Evolutionary conservation across 2,888 invertebrate species (phyloP).

Genomic region (Perdita meconis): DNA sequence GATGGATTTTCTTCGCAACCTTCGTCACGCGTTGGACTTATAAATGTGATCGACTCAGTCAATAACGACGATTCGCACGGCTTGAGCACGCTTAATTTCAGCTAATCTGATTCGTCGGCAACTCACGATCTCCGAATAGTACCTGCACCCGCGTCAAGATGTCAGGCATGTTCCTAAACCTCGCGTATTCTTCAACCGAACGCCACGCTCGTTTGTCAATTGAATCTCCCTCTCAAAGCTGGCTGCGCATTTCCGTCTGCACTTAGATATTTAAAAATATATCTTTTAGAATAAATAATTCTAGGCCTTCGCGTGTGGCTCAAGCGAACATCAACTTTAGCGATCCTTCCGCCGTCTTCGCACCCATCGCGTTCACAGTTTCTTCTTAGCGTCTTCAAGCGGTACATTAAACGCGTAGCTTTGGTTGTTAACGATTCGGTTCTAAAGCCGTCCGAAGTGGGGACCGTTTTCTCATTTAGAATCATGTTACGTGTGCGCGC

Average conservation of each 20-base stretch:
- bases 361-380: conserved; percentile 11
- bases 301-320: conserved; percentile 48
- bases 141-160: not conserved
- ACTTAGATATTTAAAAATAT: conserved; percentile 51
- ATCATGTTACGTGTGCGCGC: not conserved
- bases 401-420: conserved; percentile 1
- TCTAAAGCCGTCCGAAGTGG: not conserved
- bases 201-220: conserved; percentile 3
- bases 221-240: conserved; percentile 11
- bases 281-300: conserved; percentile 52
- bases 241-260: conserved; percentile 14
- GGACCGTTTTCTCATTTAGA: conserved; percentile 15
- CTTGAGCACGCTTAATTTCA: too few species aligned
- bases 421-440: not conserved
- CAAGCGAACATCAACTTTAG: conserved; percentile 36
- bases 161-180: conserved; percentile 4
- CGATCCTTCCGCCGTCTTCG: conserved; percentile 17
- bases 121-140: too few species aligned
- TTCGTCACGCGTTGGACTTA: too few species aligned
- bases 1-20: too few species aligned
- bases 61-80: too few species aligned
- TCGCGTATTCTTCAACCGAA: conserved; percentile 30
- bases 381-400: not conserved
- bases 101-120: too few species aligned
- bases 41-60: too few species aligned